Base-by-base conservation (phyloP, 30 jellyfish, hydroid and myxozoan species). In the Nemopilema nomurai region DNA sequence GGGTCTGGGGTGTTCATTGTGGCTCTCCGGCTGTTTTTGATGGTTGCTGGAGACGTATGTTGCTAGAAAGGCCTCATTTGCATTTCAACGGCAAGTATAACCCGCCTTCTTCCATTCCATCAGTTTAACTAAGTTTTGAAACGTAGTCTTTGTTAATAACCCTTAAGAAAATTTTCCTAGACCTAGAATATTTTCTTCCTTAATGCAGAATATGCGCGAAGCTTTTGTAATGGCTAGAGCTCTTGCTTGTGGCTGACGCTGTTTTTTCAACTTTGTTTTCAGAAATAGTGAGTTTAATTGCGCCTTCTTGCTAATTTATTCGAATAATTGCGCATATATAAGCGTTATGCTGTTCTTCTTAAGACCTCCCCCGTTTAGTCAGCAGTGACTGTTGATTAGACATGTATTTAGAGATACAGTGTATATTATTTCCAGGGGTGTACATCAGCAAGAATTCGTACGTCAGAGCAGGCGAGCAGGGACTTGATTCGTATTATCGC, bases 401-500 rank as follows among this genome's bases (percentile, higher is more conserved):
- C 19, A 51, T 51, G 19, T 9, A 51, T 16, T 51, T 9, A 51
- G 19, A 51, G 19, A 51, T 51, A 51, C 19, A 51, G 16, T 51
- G 16, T 62, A 9, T 8, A 31, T 26, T 18, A 21, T 62, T 32
- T 76, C 31, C 66, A 92, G 98, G 98, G 49, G 92, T 92, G 4
- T 92, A 92, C 82, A 92, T 92, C 80, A 92, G 92, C 86, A 76
- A 62, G 77, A 87, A 84, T 62, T 65, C 97, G 1, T 92, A 92
- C 82, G 92, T 87, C 50, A 74, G 97, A 13, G 28, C 91, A 49
- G 98, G 98, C 1, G 98, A 87, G 72, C 89, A 82, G 57, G 71
- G 97, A 24, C 70, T 92, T 28, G 96, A 92, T 76, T 62, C 84
- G 18, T 86, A 63, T 33, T 92, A 92, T 49, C 78, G 94, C 41